Evolutionary conservation across 2,888 invertebrate genomes (phyloP).

Genomic region (Resseliella maxima): DNA sequence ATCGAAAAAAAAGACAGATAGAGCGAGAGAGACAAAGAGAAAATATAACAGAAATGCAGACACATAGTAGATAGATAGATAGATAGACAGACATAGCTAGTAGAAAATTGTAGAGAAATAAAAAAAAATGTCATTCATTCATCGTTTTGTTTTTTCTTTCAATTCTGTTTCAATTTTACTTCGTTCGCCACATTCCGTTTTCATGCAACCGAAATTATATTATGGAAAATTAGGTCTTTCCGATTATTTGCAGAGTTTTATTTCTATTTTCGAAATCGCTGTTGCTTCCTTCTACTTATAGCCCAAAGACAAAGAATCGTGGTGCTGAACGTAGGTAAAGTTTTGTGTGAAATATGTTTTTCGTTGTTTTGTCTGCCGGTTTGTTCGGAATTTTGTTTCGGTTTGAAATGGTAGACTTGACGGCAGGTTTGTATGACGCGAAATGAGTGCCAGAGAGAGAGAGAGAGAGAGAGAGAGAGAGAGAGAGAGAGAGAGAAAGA

Average conservation of each 20-base stretch:
- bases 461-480: no score
- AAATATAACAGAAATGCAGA: no score
- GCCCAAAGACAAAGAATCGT: background rate
- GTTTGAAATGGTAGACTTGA: no score
- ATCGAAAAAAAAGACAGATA: background rate
- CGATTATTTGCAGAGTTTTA: conserved; percentile 48
- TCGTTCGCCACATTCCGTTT: conserved; percentile 18
- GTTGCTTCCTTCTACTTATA: background rate
- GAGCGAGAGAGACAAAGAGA: background rate
- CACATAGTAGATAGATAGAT: no score
- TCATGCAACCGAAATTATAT: conserved; percentile 45
- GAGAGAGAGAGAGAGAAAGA: no score
- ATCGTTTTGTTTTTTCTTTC: no score
- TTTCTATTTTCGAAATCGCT: conserved; percentile 6
- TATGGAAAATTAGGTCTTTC: conserved; percentile 53
- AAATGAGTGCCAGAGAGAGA: no score
- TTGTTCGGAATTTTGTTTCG: background rate
- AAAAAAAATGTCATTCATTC: conserved; percentile 36
- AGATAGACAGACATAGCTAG: no score
- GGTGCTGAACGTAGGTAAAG: conserved; percentile 15
- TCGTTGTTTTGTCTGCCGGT: background rate
- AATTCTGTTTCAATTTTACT: no score
- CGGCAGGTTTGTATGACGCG: no score
- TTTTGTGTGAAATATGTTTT: conserved; percentile 44
- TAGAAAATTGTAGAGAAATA: no score